These are phyloP conservation scores for Microctenopoma steveboyesi DNA, from an alignment of 2,797 vertebrate genomes.

Conservation along the genomic window DNA sequence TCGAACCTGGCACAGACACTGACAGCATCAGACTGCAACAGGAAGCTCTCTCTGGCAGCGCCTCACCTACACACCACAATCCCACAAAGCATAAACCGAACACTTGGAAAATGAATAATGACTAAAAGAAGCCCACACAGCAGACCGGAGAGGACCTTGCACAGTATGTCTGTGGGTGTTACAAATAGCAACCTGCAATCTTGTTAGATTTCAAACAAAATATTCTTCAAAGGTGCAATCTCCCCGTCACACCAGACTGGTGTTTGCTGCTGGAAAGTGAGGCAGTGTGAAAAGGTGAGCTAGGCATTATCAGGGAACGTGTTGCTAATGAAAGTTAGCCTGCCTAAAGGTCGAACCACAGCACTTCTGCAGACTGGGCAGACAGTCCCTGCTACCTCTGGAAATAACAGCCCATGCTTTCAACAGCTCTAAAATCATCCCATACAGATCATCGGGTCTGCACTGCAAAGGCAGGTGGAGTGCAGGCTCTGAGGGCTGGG, in stretches of 20 bases:
- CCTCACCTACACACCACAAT: constrained; percentile 40
- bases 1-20: constrained; percentile 2
- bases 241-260: constrained; percentile 1
- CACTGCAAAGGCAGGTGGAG: constrained; percentile 48
- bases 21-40: constrained; percentile 6
- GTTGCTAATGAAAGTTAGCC: constrained; percentile 43
- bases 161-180: constrained; percentile 38
- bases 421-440: constrained; percentile 46
- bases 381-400: neutral
- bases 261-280: constrained; percentile 23
- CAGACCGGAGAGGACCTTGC: constrained; percentile 20
- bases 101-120: constrained; percentile 53
- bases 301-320: constrained; percentile 4
- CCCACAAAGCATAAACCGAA: constrained; percentile 39
- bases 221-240: constrained; percentile 19
- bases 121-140: constrained; percentile 52
- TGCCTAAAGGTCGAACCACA: constrained; percentile 37
- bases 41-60: constrained; percentile 27
- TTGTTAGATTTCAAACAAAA: constrained; percentile 42
- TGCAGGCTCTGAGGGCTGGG: constrained; percentile 16
- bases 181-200: constrained; percentile 19
- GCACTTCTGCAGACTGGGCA: constrained; percentile 34
- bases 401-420: constrained; percentile 49
- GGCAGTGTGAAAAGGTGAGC: constrained; percentile 42
- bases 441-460: constrained; percentile 41